Conservation (phyloP, 1,140 invertebrate species). For the Diorhabda elongata region DNA sequence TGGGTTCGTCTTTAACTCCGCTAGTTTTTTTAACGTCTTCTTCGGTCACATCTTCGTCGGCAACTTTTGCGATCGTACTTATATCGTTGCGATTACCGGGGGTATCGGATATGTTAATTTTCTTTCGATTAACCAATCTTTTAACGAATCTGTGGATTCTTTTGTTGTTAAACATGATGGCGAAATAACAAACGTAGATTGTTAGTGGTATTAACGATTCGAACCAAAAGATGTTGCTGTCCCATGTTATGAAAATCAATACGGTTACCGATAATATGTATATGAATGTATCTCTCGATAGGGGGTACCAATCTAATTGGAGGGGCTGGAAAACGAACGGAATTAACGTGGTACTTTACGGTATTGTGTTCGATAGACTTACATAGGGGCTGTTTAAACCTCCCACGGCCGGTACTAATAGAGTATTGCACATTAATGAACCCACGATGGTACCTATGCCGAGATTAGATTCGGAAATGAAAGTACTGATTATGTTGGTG, state of each 20-base stretch:
- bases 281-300: slow-evolving; percentile 78
- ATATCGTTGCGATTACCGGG: background rate
- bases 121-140: slow-evolving; percentile 20
- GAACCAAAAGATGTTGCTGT: slow-evolving; percentile 74
- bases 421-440: slow-evolving; percentile 82
- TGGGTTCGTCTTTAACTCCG: slow-evolving; percentile 14
- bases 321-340: slow-evolving; percentile 61
- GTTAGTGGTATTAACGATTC: slow-evolving; percentile 67
- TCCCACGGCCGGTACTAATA: slow-evolving; percentile 81
- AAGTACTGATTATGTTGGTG: slow-evolving; percentile 81
- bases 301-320: slow-evolving; percentile 76
- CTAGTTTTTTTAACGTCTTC: background rate
- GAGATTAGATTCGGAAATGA: slow-evolving; percentile 71
- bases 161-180: slow-evolving; percentile 57
- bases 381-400: slow-evolving; percentile 71
- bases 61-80: background rate
- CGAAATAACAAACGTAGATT: slow-evolving; percentile 65
- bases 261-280: slow-evolving; percentile 74
- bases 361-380: slow-evolving; percentile 11
- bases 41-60: background rate
- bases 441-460: slow-evolving; percentile 85
- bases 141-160: slow-evolving; percentile 43
- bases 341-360: background rate
- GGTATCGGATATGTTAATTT: background rate
- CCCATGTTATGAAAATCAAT: slow-evolving; percentile 74